phyloP scores from a whole-genome alignment of 1,140 invertebrate species.

The Spodoptera litura region DNA sequence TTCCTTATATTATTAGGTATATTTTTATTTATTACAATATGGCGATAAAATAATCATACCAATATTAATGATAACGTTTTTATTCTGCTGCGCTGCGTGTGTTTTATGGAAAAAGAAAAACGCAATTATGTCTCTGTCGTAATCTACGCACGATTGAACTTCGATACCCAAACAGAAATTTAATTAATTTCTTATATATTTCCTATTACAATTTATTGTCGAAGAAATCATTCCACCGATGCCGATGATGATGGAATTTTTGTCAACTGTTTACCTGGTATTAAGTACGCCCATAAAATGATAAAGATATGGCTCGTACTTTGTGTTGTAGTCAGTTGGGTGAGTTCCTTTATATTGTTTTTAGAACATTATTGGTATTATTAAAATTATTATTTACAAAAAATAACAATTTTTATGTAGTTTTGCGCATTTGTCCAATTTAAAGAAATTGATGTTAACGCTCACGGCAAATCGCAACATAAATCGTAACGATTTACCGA shows the following conservation, averaged over 20 bases:
- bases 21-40: background rate
- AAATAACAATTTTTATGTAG: background rate
- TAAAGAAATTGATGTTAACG: too few relatives aligned
- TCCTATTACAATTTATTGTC: slow-evolving; percentile 57
- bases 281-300: slow-evolving; percentile 64
- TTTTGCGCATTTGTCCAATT: too few relatives aligned
- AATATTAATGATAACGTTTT: slow-evolving; percentile 1
- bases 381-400: background rate
- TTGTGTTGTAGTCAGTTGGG: slow-evolving; percentile 49
- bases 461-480: background rate
- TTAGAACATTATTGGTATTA: background rate
- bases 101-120: slow-evolving; percentile 13
- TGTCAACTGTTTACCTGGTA: slow-evolving; percentile 43
- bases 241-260: slow-evolving; percentile 55
- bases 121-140: slow-evolving; percentile 21
- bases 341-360: slow-evolving; percentile 38
- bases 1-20: too few relatives aligned
- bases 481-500: background rate
- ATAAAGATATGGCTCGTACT: slow-evolving; percentile 55
- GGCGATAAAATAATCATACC: background rate
- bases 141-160: slow-evolving; percentile 45
- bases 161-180: slow-evolving; percentile 46
- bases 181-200: slow-evolving; percentile 61
- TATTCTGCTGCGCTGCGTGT: background rate
- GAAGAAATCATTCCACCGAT: slow-evolving; percentile 56